Evolutionary conservation across 2,888 invertebrate genomes (phyloP), one percentile per base, ranked within the genome.

Genomic region (Nymphalis polychloros): DNA sequence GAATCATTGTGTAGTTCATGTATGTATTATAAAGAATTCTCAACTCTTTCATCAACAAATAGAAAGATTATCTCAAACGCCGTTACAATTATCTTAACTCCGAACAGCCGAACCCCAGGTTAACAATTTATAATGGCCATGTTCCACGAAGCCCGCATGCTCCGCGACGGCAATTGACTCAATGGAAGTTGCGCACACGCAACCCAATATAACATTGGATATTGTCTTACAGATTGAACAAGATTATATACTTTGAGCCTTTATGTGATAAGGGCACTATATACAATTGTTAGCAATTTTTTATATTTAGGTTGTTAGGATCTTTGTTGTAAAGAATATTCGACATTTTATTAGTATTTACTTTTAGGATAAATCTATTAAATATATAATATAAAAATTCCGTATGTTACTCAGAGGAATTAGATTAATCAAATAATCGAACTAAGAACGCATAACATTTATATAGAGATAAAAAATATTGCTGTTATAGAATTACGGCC

Each of bases 61-160:
- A 60, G 65, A 65, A 65, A 60, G 46, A 47, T 65, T 65, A 65
- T 52, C 52, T 60, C 52, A 59, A 65, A 46, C 50, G 55, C 27
- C 55, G 35, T 41, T 31, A 27, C 65, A 65, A 65, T 65, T 53
- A 52, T 60, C 19, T 60, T 10, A 13, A 57, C 52, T 23, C 27
- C 60, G 65, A 60, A 64, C 64, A 41, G 20, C 46, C 23, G 66
- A 57, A n/a, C 35, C 35, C 49, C 74, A 74, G 73, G 72, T 70
- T 71, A 71, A 73, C 65, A 68, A 65, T 31, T 31, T 31, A 31
- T 59, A 49, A 55, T 16, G 57, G 65, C 35, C 35, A 41, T 48
- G 69, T 78, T 78, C 77, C 72, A 63, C 74, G 77, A 78, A 78
- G 72, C 77, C 77, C 77, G 77, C 76, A 78, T 78, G 67, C 64